A percentile compares a stretch with the other conserved stretches of the same genome.
Conservation (phyloP, 2,113 vertebrate genomes). For the Dendropsophus ebraccatus region DNA sequence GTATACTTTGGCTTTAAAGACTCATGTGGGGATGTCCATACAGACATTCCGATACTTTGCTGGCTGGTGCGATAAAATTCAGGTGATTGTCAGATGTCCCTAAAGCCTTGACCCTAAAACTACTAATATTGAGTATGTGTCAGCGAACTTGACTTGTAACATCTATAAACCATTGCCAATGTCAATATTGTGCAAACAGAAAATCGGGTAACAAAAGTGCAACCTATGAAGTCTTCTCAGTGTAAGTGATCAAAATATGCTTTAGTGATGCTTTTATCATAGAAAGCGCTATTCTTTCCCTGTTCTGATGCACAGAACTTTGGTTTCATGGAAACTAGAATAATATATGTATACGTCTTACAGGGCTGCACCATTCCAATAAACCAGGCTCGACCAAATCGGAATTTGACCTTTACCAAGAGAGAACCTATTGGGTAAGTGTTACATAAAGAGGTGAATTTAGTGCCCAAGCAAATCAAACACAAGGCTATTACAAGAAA, state of each 20-base stretch:
- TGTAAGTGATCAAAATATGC: background rate
- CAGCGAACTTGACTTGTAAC: background rate
- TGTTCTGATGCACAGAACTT: too few species aligned
- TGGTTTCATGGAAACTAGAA: background rate
- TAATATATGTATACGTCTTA: background rate
- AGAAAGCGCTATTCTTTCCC: too few species aligned
- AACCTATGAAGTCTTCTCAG: background rate
- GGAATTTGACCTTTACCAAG: constrained; percentile 79
- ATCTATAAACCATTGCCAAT: background rate
- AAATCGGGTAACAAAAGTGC: background rate
- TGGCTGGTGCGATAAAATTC: constrained; percentile 84
- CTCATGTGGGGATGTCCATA: constrained; percentile 82
- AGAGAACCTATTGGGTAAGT: constrained; percentile 81
- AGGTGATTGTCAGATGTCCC: constrained; percentile 65
- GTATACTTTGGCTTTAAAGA: constrained; percentile 81
- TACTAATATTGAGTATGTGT: background rate
- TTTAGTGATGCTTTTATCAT: too few species aligned
- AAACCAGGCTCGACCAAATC: constrained; percentile 83
- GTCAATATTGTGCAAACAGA: background rate
- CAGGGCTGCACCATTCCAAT: constrained; percentile 83
- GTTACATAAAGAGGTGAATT: background rate
- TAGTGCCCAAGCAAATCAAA: background rate
- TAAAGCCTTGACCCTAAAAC: background rate
- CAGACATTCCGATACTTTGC: constrained; percentile 83
- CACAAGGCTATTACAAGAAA: too few species aligned